Evolutionary conservation across 2,797 vertebrate genomes (phyloP).

Genomic region (Harpagifer antarcticus): DNA sequence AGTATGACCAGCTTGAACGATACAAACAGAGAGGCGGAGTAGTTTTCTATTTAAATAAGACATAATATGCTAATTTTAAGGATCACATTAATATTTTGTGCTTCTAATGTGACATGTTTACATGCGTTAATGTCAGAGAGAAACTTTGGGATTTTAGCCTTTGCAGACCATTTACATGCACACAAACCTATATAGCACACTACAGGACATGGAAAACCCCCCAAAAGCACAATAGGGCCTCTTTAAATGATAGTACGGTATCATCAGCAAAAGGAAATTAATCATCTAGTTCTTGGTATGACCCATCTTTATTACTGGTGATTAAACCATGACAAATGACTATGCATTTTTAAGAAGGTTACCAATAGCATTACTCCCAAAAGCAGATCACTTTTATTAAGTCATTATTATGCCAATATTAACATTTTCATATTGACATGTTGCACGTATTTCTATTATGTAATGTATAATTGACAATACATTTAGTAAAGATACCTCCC

Average conservation of each 20-base stretch:
- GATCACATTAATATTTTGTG: no score
- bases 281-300: background rate
- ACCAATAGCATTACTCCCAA: background rate
- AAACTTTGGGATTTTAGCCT: no score
- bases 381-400: background rate
- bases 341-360: background rate
- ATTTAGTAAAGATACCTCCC: background rate
- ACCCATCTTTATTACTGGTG: background rate
- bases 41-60: no score
- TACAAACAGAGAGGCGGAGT: background rate
- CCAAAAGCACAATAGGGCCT: no score
- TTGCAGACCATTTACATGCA: no score
- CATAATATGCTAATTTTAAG: no score
- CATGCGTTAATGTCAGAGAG: no score
- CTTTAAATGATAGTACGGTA: constrained; percentile 1
- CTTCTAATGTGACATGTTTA: no score
- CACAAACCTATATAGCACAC: no score
- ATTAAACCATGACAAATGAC: background rate
- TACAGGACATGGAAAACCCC: no score
- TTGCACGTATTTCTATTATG: background rate
- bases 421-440: no score
- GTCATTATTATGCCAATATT: background rate
- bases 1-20: background rate
- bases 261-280: constrained; percentile 4
- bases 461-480: background rate